phyloP scores from a whole-genome alignment of 2,888 invertebrate genomes.

The Mythimna lalbum region DNA sequence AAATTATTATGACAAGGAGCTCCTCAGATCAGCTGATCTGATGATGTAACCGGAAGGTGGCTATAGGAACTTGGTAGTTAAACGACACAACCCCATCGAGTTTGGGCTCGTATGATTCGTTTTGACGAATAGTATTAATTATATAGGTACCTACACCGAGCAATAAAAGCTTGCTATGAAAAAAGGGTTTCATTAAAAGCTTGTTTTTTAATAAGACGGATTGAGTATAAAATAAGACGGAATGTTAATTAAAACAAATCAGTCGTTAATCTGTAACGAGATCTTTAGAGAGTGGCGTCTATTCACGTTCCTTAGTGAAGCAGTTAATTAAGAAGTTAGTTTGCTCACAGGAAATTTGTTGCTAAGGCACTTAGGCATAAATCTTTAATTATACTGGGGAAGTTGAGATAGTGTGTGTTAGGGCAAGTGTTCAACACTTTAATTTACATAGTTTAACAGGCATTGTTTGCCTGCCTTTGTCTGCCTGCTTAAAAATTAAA shows the following conservation, averaged over 20 bases:
- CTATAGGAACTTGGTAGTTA: too few species aligned
- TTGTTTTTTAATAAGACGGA: too few species aligned
- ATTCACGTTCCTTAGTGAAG: conserved; percentile 49
- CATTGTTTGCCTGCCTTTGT: conserved; percentile 31
- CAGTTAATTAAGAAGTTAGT: conserved; percentile 60
- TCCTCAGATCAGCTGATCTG: too few species aligned
- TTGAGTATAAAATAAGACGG: conserved; percentile 34
- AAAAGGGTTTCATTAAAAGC: too few species aligned
- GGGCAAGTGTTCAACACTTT: conserved; percentile 46
- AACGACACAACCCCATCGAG: too few species aligned
- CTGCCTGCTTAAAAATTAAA: conserved; percentile 26
- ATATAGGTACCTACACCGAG: too few species aligned
- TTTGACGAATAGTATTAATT: too few species aligned
- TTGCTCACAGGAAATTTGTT: conserved; percentile 60
- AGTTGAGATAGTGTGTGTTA: conserved; percentile 54
- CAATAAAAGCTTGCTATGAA: too few species aligned
- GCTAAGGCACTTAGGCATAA: conserved; percentile 54
- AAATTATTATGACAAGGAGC: too few species aligned
- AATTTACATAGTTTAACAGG: conserved; percentile 55
- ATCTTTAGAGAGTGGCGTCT: conserved; percentile 53
- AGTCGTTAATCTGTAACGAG: conserved; percentile 53
- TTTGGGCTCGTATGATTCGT: too few species aligned
- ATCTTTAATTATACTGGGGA: conserved; percentile 56
- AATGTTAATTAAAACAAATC: conserved; percentile 59
- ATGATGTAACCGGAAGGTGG: too few species aligned